Evolutionary conservation across 2,888 invertebrate genomes (phyloP).

Genomic region (Scaptodrosophila latifasciaeformis): DNA sequence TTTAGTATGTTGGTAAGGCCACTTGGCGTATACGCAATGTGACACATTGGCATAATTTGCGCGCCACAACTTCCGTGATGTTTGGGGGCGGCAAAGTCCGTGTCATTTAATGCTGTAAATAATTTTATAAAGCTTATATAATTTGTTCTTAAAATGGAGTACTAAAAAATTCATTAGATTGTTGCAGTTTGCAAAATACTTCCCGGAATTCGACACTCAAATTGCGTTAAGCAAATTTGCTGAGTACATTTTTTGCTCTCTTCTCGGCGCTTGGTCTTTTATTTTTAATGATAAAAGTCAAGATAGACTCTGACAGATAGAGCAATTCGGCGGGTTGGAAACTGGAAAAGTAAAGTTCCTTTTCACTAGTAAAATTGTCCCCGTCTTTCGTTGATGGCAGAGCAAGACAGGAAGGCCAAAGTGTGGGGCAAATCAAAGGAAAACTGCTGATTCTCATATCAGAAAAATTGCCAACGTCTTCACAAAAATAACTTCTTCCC

Average conservation of each 20-base stretch:
- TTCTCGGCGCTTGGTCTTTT: neutral
- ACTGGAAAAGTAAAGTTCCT: conserved; percentile 32
- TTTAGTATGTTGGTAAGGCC: conserved; percentile 9
- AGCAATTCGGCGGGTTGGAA: conserved; percentile 34
- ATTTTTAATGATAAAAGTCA: conserved; percentile 28
- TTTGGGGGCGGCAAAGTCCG: neutral
- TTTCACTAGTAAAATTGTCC: neutral
- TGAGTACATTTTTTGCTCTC: neutral
- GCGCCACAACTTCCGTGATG: too few relatives aligned
- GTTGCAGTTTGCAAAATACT: neutral
- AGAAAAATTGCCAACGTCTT: conserved; percentile 53
- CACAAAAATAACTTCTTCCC: conserved; percentile 46
- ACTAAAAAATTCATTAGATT: too few relatives aligned
- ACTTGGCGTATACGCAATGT: conserved; percentile 39
- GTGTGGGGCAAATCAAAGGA: conserved; percentile 42
- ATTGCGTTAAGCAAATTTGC: too few relatives aligned
- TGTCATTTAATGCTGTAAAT: too few relatives aligned
- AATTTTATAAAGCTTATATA: too few relatives aligned
- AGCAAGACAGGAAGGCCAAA: neutral
- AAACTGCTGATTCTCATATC: conserved; percentile 63
- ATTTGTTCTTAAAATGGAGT: too few relatives aligned
- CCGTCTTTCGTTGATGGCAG: too few relatives aligned
- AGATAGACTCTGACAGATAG: conserved; percentile 13
- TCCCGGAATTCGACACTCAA: too few relatives aligned
- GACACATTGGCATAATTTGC: conserved; percentile 41